Conservation (phyloP, 2,797 vertebrate species). For the Xiphophorus birchmanni region DNA sequence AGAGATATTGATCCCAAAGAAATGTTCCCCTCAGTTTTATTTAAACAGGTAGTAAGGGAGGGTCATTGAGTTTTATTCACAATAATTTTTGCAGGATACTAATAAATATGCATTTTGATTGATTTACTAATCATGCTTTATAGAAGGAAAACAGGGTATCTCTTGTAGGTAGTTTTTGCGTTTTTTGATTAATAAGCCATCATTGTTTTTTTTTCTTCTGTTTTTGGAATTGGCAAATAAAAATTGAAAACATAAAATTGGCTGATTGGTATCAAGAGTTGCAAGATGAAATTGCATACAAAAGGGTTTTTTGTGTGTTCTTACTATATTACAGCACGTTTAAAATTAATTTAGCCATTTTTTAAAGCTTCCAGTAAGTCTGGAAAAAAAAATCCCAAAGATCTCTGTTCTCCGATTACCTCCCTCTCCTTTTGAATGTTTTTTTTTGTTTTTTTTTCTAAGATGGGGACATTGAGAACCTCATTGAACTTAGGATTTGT, state of each 20-base stretch:
- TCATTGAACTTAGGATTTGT: conserved; percentile 38
- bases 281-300: neutral
- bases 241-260: neutral
- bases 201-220: neutral
- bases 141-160: neutral
- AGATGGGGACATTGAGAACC: conserved; percentile 18
- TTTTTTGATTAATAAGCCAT: neutral
- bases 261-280: neutral
- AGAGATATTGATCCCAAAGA: neutral
- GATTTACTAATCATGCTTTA: neutral
- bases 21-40: neutral
- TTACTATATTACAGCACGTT: neutral
- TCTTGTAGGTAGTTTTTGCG: neutral
- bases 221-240: neutral
- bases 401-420: neutral
- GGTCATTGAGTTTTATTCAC: neutral
- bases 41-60: neutral
- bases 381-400: neutral
- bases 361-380: conserved; percentile 16
- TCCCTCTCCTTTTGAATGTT: conserved; percentile 7
- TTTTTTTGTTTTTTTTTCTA: neutral
- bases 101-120: neutral
- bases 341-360: neutral
- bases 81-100: neutral
- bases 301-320: neutral